Percentiles rank a stretch among this genome's conserved stretches.
phyloP scores from a whole-genome alignment of 1,140 invertebrate species.

The Pogonomyrmex californicus region DNA sequence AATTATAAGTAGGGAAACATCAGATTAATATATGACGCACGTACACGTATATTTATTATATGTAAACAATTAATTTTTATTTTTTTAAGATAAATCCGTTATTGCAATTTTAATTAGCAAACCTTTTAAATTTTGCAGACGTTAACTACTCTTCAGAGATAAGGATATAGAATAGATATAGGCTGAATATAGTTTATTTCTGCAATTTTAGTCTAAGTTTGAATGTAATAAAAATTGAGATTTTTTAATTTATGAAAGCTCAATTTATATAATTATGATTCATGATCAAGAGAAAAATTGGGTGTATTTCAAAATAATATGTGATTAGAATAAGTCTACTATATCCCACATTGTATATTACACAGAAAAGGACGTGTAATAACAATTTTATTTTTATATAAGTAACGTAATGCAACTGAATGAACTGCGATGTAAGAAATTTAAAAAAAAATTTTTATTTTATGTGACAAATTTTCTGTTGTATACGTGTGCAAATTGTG shows the following conservation, averaged over 20 bases:
- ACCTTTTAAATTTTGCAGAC: neutral
- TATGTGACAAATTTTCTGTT: neutral
- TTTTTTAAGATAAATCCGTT: too few relatives aligned
- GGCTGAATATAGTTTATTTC: neutral
- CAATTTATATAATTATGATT: neutral
- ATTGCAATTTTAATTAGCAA: neutral
- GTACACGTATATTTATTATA: too few relatives aligned
- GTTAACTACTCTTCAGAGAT: neutral
- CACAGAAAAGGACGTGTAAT: neutral
- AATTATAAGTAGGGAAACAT: too few relatives aligned
- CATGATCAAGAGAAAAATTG: neutral
- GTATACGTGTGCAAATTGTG: neutral
- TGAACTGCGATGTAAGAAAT: too few relatives aligned
- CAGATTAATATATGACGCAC: too few relatives aligned
- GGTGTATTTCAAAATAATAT: neutral
- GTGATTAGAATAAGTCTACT: neutral
- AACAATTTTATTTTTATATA: neutral
- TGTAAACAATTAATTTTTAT: neutral
- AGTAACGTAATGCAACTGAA: neutral
- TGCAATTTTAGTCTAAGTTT: neutral
- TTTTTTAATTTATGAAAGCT: neutral
- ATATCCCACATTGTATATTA: neutral
- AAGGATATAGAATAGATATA: neutral
- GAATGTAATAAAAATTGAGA: neutral
- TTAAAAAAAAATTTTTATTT: neutral